Percentiles rank a stretch among this genome's conserved stretches.
Conservation (phyloP, 2,888 invertebrate genomes). For the Volucella inanis region DNA sequence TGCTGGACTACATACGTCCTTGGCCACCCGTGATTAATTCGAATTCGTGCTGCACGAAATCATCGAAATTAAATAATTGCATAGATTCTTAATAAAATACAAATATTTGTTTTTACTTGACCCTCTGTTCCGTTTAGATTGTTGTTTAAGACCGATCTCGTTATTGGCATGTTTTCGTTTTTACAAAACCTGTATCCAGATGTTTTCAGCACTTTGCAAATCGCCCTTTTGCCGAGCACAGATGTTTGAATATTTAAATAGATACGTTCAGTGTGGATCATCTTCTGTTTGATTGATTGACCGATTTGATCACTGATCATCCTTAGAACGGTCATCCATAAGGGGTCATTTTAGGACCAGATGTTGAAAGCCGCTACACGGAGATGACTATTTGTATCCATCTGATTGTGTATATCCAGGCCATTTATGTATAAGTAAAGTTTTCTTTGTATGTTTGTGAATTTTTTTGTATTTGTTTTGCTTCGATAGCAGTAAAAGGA, state of each 20-base stretch:
- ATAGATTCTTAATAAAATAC: slow-evolving; percentile 43
- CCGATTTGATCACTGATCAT: slow-evolving; percentile 73
- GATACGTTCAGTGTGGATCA: slow-evolving; percentile 62
- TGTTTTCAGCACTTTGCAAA: slow-evolving; percentile 66
- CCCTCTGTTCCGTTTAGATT: slow-evolving; percentile 37
- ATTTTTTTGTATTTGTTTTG: slow-evolving; percentile 24
- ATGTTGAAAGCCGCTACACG: slow-evolving; percentile 61
- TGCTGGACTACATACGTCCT: slow-evolving; percentile 9
- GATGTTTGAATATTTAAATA: slow-evolving; percentile 74
- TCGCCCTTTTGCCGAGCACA: slow-evolving; percentile 34
- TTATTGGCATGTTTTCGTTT: not conserved
- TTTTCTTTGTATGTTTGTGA: slow-evolving; percentile 58
- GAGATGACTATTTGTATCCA: not conserved
- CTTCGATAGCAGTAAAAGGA: slow-evolving; percentile 58
- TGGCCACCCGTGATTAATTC: slow-evolving; percentile 66
- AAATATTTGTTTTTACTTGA: slow-evolving; percentile 71
- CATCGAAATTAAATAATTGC: slow-evolving; percentile 65
- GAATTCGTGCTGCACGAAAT: slow-evolving; percentile 70
- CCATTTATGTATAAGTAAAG: slow-evolving; percentile 22
- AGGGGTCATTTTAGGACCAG: slow-evolving; percentile 69
- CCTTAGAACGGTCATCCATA: slow-evolving; percentile 32
- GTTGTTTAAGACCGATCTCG: too few relatives aligned
- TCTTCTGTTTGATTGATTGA: slow-evolving; percentile 73
- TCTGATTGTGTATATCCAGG: slow-evolving; percentile 19
- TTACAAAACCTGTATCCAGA: slow-evolving; percentile 54